Base-by-base conservation (phyloP, 2,888 invertebrate genomes). In the Parnassius orleans region DNA sequence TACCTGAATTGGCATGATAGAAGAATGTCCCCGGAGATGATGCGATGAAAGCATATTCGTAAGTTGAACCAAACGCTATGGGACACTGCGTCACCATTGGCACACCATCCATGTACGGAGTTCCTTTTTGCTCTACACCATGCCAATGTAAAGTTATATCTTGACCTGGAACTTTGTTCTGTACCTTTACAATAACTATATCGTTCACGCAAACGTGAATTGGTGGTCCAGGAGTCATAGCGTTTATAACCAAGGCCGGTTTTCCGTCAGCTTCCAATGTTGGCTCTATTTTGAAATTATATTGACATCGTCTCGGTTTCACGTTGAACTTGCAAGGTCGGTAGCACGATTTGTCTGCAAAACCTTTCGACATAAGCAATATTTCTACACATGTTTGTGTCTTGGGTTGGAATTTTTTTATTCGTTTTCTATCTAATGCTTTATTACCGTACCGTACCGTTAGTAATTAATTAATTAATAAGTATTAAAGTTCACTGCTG, bases 61-160 rank as follows among this genome's bases (percentile, higher is more conserved):
- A 96, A 0, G 92, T 93, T 2, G 94, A 93, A 65, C 93, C 94
- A 72, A 94, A 94, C 0, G 91, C 83, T 68, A 96, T 94, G 0
- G 95, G 95, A 71, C 95, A 96, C 75, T 96, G 96, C 0, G 95
- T 95, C n/a, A 96, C 88, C 92, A 95, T 93, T 0, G 95, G 95
- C 3, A 94, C 94, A 1, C 96, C 96, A 70, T 96, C 96, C 95
- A 95, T 95, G 72, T 92, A 94, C 0, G 95, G 95, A 2, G 95
- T 93, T 42, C 93, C 93, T 72, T 91, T 83, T 80, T 94, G 93
- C 42, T 87, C 85, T 5, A 92, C 63, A 0, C 96, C 97, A 74
- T 96, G 94, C 96, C 96, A 97, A 77, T 97, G 96, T 10, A 97
- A 87, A 9, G 95, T 92, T 1, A 95, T 81, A 57, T 94, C 94